Evolutionary conservation across 1,140 invertebrate species (phyloP).

Genomic region (Pteromalus puparum): DNA sequence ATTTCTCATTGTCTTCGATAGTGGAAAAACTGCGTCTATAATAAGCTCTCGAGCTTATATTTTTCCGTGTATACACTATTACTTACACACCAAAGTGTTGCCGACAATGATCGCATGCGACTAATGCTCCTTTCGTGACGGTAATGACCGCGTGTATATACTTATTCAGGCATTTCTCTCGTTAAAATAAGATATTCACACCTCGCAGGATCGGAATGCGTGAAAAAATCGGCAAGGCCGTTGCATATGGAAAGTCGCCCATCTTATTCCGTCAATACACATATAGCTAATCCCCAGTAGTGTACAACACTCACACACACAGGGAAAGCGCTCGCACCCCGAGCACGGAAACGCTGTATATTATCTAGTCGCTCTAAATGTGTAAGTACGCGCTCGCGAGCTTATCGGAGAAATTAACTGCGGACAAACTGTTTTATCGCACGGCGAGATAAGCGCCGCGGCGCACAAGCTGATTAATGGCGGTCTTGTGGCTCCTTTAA

Average conservation of each 20-base stretch:
- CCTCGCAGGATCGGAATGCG: no score
- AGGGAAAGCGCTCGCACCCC: not conserved
- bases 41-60: not conserved
- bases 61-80: not conserved
- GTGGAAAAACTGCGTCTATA: not conserved
- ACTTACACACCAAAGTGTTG: not conserved
- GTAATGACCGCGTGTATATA: not conserved
- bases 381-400: not conserved
- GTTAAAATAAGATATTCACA: no score
- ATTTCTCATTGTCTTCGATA: not conserved
- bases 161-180: no score
- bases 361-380: slow-evolving; percentile 15
- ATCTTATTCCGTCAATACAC: not conserved
- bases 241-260: slow-evolving; percentile 7
- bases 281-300: not conserved
- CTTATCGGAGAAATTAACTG: slow-evolving; percentile 58
- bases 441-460: slow-evolving; percentile 48
- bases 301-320: no score
- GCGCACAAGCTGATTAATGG: slow-evolving; percentile 53
- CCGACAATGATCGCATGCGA: not conserved
- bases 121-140: not conserved
- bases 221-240: no score
- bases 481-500: slow-evolving; percentile 51
- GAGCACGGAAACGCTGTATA: not conserved
- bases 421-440: slow-evolving; percentile 59